Conservation (phyloP, 2,113 vertebrate species). For the Nesogale talazaci region DNA sequence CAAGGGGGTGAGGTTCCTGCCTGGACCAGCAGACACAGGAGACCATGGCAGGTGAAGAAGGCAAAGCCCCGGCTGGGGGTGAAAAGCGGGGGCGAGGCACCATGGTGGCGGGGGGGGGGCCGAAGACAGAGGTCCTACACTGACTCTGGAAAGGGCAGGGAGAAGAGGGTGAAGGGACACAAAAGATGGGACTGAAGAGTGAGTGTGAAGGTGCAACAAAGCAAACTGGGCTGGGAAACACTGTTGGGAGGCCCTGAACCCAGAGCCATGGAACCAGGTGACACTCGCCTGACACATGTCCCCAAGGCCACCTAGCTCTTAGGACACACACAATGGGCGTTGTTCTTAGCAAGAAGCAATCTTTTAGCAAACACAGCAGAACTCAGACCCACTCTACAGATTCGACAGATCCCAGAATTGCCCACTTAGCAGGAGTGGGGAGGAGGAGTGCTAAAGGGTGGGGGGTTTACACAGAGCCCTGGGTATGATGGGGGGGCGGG, state of each 20-base stretch:
- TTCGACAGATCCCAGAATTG: background rate
- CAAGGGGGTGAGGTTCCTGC: background rate
- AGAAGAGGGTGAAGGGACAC: no score
- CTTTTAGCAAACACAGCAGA: background rate
- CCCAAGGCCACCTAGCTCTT: background rate
- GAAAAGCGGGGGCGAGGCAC: no score
- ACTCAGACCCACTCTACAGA: background rate
- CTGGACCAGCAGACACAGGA: background rate
- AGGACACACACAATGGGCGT: no score
- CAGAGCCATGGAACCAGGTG: background rate
- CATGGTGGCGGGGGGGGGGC: no score
- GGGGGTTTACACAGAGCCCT: background rate
- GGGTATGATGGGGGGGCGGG: background rate
- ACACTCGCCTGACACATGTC: no score
- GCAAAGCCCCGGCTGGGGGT: background rate
- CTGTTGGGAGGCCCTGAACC: background rate
- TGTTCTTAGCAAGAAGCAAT: fast-evolving
- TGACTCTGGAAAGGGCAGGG: no score
- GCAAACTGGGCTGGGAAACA: background rate
- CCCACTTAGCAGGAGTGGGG: no score
- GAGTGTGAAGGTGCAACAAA: background rate
- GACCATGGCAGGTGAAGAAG: background rate
- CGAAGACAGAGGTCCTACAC: no score
- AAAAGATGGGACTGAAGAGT: no score
- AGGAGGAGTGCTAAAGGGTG: no score